Evolutionary conservation across 2,797 vertebrate species (phyloP).

Genomic region (Tokudaia muenninki): DNA sequence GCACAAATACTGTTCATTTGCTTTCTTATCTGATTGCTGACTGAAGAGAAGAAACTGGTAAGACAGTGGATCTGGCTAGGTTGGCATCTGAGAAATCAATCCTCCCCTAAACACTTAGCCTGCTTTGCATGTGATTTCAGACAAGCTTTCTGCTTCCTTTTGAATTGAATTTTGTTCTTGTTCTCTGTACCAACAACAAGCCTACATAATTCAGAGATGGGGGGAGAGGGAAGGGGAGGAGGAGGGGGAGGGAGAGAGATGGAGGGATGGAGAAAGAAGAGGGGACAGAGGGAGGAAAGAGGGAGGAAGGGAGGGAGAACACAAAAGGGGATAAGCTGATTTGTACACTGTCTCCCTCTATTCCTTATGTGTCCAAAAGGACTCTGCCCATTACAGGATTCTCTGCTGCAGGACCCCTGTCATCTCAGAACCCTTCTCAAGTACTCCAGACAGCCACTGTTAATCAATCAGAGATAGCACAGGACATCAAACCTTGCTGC

Average conservation of each 20-base stretch:
- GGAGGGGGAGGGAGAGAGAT: neutral
- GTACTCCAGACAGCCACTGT: neutral
- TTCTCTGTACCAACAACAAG: neutral
- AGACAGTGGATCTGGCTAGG: neutral
- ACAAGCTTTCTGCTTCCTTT: constrained; percentile 1
- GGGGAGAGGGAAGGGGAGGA: neutral
- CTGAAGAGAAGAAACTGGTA: neutral
- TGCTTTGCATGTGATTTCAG: neutral
- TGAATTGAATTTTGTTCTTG: neutral
- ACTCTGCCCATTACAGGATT: neutral
- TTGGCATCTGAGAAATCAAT: neutral
- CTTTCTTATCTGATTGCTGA: neutral
- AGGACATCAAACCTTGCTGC: neutral
- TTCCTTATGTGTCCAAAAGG: neutral
- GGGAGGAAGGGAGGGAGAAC: neutral
- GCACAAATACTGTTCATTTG: neutral
- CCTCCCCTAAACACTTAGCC: neutral
- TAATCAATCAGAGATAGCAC: neutral
- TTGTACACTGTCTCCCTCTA: neutral
- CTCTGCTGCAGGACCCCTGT: neutral
- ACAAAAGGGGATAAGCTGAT: neutral
- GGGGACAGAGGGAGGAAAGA: rapidly evolving
- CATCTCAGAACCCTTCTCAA: neutral
- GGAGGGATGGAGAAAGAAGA: neutral
- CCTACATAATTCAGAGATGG: neutral